Base-by-base conservation (phyloP, 2,797 vertebrate species). In the Lagorchestes hirsutus region DNA sequence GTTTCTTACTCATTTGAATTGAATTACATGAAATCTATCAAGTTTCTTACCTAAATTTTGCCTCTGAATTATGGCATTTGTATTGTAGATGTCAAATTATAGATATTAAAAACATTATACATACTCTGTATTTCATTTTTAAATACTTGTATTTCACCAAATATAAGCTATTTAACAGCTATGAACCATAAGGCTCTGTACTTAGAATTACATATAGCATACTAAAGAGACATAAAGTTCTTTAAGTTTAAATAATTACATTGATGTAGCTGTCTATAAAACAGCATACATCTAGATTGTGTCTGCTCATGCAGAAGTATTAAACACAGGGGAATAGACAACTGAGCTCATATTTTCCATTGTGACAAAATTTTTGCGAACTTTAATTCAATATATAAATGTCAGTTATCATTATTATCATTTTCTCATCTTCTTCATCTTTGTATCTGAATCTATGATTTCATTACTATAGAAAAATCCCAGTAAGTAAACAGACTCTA, bases 71-170 rank as follows among this genome's bases (percentile, higher is more conserved):
- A 74, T 46, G 40, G 29, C 31, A 90, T 93, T 94, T 90, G 12
- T 0, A 87, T 50, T 50, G 22, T 52, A 92, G 14, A n/a, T 10
- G 91, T 54, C 52, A 40, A 87, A 27, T 50, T 87, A 87, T 46
- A 87, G 18, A 40, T 52, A 82, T 93, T 91, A 67, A 91, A 55
- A 92, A 67, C 2, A 82, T 54, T 87, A 50, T 31, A 46, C 90
- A 91, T 90, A 90, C 54, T 29, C 22, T 91, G 11, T 34, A 4
- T 40, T 2, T 50, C 4, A 56, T 87, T 91, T 22, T 6, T 91
- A 90, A 54, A 34, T 94, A 40, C 46, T 92, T 82, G 0, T 82
- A 82, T 82, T 93, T 94, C 93, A 12, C 9, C 90, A 96, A 90
- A n/a, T 95, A 93, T 67, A 1, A 46, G 90, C 56, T 55, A 90